phyloP scores from a whole-genome alignment of 2,797 vertebrate species.

The Lagodon rhomboides region DNA sequence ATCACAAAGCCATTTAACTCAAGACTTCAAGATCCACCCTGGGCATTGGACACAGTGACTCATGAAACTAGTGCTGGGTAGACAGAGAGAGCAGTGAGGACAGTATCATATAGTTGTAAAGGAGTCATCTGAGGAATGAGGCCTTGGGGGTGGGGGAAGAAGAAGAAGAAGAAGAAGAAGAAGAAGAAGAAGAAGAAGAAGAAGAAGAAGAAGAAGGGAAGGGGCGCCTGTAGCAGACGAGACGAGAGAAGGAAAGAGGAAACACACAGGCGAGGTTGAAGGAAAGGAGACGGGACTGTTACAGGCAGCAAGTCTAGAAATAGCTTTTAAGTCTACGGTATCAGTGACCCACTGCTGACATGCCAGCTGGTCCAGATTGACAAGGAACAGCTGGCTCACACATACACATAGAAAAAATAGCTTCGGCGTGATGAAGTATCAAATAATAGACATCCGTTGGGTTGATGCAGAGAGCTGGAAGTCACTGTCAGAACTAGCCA shows the following conservation, averaged over 20 bases:
- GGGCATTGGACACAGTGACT: conserved; percentile 12
- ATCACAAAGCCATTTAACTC: not conserved
- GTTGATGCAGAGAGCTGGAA: conserved; percentile 21
- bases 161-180: no score
- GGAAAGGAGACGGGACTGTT: conserved; percentile 31
- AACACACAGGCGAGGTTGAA: not conserved
- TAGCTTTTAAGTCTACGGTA: conserved; percentile 87
- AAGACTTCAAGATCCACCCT: not conserved
- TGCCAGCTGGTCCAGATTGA: conserved; percentile 89
- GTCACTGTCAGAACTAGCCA: not conserved
- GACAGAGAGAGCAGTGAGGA: not conserved
- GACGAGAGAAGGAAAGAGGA: conserved; percentile 3
- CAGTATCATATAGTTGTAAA: not conserved
- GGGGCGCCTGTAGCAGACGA: not conserved
- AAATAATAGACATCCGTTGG: conserved; percentile 63
- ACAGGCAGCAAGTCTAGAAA: conserved; percentile 86
- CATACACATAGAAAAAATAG: conserved; percentile 62
- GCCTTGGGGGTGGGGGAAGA: conserved; percentile 8
- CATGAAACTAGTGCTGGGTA: not conserved
- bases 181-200: not conserved
- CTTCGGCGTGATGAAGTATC: conserved; percentile 68
- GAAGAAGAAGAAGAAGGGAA: not conserved
- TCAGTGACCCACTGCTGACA: conserved; percentile 81
- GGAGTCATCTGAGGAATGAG: not conserved
- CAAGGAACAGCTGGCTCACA: conserved; percentile 90